Conservation (phyloP, 2,888 invertebrate species). For the Anticlea derivata region DNA sequence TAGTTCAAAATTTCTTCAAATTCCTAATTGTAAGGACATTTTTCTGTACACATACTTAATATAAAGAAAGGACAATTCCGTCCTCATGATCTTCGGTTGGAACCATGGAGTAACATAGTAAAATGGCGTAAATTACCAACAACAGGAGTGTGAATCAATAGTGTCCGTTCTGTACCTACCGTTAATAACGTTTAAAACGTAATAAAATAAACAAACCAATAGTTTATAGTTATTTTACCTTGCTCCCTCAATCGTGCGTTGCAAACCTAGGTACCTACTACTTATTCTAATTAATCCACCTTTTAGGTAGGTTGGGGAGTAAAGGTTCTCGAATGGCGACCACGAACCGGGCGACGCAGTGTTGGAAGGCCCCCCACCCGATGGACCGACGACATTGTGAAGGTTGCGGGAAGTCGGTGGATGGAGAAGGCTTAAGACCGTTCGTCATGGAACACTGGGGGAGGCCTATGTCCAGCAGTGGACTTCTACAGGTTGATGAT, state of each 20-base stretch:
- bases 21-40: slow-evolving; percentile 73
- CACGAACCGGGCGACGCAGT: too few species aligned
- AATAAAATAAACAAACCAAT: slow-evolving; percentile 57
- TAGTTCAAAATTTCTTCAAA: slow-evolving; percentile 75
- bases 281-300: too few species aligned
- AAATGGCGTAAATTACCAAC: slow-evolving; percentile 31
- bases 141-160: slow-evolving; percentile 56
- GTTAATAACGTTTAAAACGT: slow-evolving; percentile 64
- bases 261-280: not conserved
- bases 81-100: slow-evolving; percentile 49
- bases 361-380: too few species aligned
- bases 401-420: too few species aligned
- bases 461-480: too few species aligned
- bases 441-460: too few species aligned
- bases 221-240: slow-evolving; percentile 15
- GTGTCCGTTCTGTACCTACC: slow-evolving; percentile 63
- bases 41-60: slow-evolving; percentile 67
- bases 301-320: too few species aligned
- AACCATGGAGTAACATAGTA: slow-evolving; percentile 35
- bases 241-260: too few species aligned
- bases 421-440: too few species aligned
- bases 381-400: too few species aligned
- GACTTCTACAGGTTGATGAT: too few species aligned
- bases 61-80: slow-evolving; percentile 55
- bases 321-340: too few species aligned